These are phyloP conservation scores for Unio delphinus DNA, from an alignment of 2,888 invertebrate genomes.

Conservation along the genomic window DNA sequence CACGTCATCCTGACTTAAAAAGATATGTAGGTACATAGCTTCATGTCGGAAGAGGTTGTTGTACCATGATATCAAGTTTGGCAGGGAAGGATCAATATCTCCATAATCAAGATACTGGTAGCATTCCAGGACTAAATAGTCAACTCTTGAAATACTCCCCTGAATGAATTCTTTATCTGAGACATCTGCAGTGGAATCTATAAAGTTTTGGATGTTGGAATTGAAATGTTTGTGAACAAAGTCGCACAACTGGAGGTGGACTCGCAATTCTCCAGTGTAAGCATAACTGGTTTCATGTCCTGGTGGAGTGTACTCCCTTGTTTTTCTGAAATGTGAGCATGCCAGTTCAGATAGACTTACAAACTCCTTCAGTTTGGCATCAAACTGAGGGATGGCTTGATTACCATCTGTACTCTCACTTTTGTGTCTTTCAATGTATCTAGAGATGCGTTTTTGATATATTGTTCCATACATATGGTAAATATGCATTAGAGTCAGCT, in stretches of 20 bases:
- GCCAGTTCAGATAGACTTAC: conserved; percentile 14
- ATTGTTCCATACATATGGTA: conserved; percentile 43
- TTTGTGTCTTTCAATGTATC: conserved; percentile 14
- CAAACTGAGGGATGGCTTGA: conserved; percentile 1
- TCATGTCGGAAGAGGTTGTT: conserved; percentile 21
- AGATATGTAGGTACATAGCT: conserved; percentile 5
- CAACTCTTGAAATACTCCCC: conserved; percentile 15
- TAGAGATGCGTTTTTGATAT: conserved; percentile 12
- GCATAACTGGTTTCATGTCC: conserved; percentile 20
- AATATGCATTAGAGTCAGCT: conserved; percentile 27
- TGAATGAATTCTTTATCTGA: conserved; percentile 14
- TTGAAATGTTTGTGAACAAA: conserved; percentile 10
- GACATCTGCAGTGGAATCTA: no score
- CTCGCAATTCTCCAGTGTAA: conserved; percentile 24
- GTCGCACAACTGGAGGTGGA: conserved; percentile 9
- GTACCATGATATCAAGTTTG: conserved; percentile 17
- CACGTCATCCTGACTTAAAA: conserved; percentile 11
- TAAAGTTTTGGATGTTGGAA: no score
- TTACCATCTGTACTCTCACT: conserved; percentile 1
- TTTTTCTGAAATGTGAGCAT: conserved; percentile 18
- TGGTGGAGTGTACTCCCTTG: conserved; percentile 16
- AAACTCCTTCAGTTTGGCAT: conserved; percentile 5
- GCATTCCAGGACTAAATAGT: conserved; percentile 29
- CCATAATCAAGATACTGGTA: conserved; percentile 21
- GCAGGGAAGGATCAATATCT: conserved; percentile 12